Base-by-base conservation (phyloP, 2,888 invertebrate species). In the Linnaemya tessellans region DNA sequence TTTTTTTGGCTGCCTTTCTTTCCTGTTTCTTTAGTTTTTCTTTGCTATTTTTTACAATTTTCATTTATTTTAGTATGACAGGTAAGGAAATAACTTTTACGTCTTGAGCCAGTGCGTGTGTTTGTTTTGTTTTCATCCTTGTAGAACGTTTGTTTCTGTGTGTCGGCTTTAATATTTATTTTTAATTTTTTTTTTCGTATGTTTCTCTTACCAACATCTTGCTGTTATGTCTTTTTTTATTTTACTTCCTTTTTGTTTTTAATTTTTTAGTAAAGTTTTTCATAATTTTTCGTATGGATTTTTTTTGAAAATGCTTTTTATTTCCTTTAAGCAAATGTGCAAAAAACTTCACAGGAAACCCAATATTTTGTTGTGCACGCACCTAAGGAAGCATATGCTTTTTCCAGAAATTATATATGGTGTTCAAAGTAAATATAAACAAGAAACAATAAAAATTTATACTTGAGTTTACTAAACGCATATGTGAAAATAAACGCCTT, bases 61-160 rank as follows among this genome's bases (percentile, higher is more conserved):
- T 80, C 64, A 78, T 35, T 62, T 60, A 49, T 78, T 78, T 78
- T 68, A 46, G 43, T 49, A 41, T 70, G 78, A 70, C 78, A 70
- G 78, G 41, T 79, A 79, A 54, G 62, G 70, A 77, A 79, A 79
- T 70, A 68, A 62, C 51, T 60, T 78, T 58, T 77, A n/a, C 9
- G 56, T 58, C n/a, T 46, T 15, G 30, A 15, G 18, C 20, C 1
- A n/a, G 25, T 75, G 8, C 20, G 25, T 51, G 11, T 11, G 13
- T 20, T 9, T 38, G 51, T 22, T 35, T 20, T 54, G n/a, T 65
- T 38, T 20, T 65, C 9, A 3, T 71, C 8, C 1, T 51, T 18
- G 51, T 9, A 18, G 4, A 1, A 18, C 30, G 54, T 65, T 18
- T 49, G 54, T 15, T 18, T 20, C 11, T 64, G 60, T 54, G 13